A percentile compares a stretch with the other conserved stretches of the same genome.
Evolutionary conservation across 2,113 vertebrate genomes (phyloP).

Genomic region (Misgurnus anguillicaudatus): DNA sequence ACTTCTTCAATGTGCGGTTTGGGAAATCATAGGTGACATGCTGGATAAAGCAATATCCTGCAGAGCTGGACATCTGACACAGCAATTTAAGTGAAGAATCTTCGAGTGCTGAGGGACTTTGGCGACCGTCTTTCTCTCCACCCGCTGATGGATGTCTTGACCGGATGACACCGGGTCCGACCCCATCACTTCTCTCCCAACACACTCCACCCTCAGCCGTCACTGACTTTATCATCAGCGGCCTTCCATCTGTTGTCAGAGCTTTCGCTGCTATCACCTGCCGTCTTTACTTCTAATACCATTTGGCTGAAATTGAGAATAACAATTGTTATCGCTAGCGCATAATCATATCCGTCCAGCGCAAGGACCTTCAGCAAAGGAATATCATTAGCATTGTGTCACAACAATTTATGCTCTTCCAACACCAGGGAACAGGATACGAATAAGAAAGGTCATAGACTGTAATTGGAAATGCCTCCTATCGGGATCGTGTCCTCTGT

Average conservation of each 20-base stretch:
- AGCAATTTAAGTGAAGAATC: conserved; percentile 44
- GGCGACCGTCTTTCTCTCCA: conserved; percentile 6
- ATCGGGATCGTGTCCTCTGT: conserved; percentile 45
- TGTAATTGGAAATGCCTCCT: conserved; percentile 58
- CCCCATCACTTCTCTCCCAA: conserved; percentile 34
- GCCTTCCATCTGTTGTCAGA: conserved; percentile 13
- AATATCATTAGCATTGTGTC: conserved; percentile 68
- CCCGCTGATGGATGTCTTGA: conserved; percentile 43
- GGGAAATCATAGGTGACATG: conserved; percentile 39
- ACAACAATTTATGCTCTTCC: conserved; percentile 68
- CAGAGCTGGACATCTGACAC: conserved; percentile 22
- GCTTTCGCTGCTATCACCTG: conserved; percentile 31
- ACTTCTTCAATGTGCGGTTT: conserved; percentile 31
- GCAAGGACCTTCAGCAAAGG: conserved; percentile 67
- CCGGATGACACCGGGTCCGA: conserved; percentile 31
- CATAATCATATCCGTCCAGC: conserved; percentile 68
- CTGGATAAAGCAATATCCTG: conserved; percentile 42
- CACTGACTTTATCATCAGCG: conserved; percentile 12
- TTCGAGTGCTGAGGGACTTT: conserved; percentile 29
- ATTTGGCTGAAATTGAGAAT: conserved; percentile 71
- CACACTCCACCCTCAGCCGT: conserved; percentile 8
- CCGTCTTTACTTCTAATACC: conserved; percentile 58
- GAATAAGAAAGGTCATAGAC: conserved; percentile 46
- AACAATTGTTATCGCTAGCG: conserved; percentile 69
- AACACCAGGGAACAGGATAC: conserved; percentile 53